Conservation (phyloP, 2,113 vertebrate genomes). For the Brachyhypopomus gauderio region DNA sequence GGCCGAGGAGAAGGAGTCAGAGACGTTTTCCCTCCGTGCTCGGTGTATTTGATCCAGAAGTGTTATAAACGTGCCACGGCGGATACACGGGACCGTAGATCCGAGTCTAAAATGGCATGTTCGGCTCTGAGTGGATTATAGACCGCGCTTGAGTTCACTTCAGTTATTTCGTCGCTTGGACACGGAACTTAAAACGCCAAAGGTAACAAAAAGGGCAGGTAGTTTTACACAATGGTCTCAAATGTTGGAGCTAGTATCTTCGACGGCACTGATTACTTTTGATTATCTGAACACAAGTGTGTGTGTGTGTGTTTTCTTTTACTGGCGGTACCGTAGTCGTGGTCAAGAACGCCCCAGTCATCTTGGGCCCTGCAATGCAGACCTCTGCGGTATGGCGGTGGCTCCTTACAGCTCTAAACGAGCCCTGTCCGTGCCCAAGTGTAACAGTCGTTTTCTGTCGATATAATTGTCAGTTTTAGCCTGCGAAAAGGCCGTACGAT, state of each 20-base stretch:
- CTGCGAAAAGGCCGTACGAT: not conserved
- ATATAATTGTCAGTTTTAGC: not conserved
- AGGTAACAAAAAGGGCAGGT: slow-evolving; percentile 64
- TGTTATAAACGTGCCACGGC: not conserved
- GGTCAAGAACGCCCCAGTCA: slow-evolving; percentile 66
- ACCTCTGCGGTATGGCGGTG: slow-evolving; percentile 64
- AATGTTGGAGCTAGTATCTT: not conserved
- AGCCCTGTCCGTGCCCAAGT: not conserved
- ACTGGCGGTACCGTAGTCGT: not conserved
- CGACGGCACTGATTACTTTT: not conserved
- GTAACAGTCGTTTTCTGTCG: not conserved
- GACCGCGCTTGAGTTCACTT: slow-evolving; percentile 64
- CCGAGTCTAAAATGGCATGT: slow-evolving; percentile 68
- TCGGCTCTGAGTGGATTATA: slow-evolving; percentile 70
- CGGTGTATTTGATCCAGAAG: not conserved
- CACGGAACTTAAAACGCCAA: slow-evolving; percentile 75
- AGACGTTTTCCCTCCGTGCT: not conserved
- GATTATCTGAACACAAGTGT: no score
- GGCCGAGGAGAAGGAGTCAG: slow-evolving; percentile 58
- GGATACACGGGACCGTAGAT: not conserved
- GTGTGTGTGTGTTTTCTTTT: not conserved
- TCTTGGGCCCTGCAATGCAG: slow-evolving; percentile 72
- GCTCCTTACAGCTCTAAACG: slow-evolving; percentile 1
- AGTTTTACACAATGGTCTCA: not conserved
- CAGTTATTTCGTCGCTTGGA: slow-evolving; percentile 67